phyloP scores from a whole-genome alignment of 2,888 invertebrate species.

The Synergus umbraculus region DNA sequence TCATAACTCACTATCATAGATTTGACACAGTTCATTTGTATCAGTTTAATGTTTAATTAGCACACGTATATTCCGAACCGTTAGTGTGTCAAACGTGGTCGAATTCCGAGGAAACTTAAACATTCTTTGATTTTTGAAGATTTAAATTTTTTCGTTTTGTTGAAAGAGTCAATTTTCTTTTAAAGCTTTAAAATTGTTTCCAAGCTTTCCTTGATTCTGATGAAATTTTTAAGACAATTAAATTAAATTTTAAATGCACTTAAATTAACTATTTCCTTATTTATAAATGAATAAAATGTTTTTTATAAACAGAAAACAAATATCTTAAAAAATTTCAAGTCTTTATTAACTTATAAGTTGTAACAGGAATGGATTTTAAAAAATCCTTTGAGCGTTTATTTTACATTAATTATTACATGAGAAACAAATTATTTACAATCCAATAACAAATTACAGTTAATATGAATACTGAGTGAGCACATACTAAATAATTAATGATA shows the following conservation, averaged over 20 bases:
- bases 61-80: conserved; percentile 30
- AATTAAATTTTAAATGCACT: too few species aligned
- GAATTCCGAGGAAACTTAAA: background rate
- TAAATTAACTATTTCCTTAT: too few species aligned
- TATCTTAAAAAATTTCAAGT: background rate
- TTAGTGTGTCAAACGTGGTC: conserved; percentile 32
- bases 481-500: background rate
- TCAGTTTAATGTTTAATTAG: conserved; percentile 26
- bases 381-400: background rate
- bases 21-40: conserved; percentile 37
- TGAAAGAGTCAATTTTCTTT: background rate
- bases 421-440: background rate
- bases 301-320: background rate
- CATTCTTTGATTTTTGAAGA: background rate
- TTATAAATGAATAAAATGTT: background rate
- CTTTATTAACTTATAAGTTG: background rate
- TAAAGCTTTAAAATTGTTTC: background rate
- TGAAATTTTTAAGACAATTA: too few species aligned
- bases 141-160: background rate
- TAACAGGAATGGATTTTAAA: background rate
- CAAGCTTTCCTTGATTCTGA: too few species aligned
- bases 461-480: background rate
- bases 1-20: conserved; percentile 7
- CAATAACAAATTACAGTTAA: background rate
- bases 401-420: background rate